Evolutionary conservation across 2,888 invertebrate species (phyloP), one percentile per base, ranked within the genome.

Genomic region (Epicampocera succincta): DNA sequence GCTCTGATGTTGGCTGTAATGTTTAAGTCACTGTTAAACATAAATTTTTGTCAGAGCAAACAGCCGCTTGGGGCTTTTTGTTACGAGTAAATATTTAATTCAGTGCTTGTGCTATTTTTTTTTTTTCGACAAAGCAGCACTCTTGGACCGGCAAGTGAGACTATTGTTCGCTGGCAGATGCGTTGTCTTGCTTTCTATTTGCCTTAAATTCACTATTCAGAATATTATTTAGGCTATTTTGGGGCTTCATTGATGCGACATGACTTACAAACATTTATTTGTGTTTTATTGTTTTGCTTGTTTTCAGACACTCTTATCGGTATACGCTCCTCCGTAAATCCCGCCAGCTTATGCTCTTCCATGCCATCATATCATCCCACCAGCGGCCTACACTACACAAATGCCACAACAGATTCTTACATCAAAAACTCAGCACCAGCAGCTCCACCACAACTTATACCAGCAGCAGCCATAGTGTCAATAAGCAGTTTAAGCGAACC

Each of bases 281-380:
- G n/a, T 25, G 3, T 25, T 25, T 17, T 21, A 21, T 40, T 29
- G 33, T 68, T 15, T n/a, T 21, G 54, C 11, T 12, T 9, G 1
- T 19, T 85, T 85, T 13, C 88, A 90, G 91, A 91, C 79, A 91
- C 90, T 83, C 89, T 91, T 72, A 90, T 91, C 83, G 91, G 91
- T 72, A 90, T 91, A 74, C 89, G 90, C 58, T 85, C 88, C 52
- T 87, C 87, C 54, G 11, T 63, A 4, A 81, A 77, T 52, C 68
- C 81, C 2, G 56, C 63, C 13, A 87, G 83, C 73, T 86, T 87
- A 61, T 80, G 87, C 71, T 86, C 68, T 38, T 60, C 83, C 40
- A 80, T 77, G 11, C 48, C 84, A 66, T 77, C 83, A 82, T 85
- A 85, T 83, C 85, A 84, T 46, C 84, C 78, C 12, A 25, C 65